These are phyloP conservation scores for Zhuqinia jingwanae DNA, from an alignment of 2,888 invertebrate species.

Conservation along the genomic window DNA sequence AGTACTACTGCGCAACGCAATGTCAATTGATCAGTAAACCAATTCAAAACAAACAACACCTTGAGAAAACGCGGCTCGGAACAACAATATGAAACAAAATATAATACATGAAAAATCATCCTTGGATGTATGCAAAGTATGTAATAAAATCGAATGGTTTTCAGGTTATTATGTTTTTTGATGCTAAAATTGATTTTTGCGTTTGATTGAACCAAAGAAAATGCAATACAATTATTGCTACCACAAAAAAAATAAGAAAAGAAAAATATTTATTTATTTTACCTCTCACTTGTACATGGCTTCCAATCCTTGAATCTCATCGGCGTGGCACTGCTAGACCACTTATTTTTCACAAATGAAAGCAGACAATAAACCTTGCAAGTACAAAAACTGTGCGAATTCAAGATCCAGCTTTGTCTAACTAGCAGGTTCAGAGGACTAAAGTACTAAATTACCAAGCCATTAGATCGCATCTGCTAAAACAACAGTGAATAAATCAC, in stretches of 20 bases:
- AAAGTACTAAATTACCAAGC: conserved; percentile 4
- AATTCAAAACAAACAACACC: too few species aligned
- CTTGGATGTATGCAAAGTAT: too few species aligned
- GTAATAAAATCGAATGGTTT: too few species aligned
- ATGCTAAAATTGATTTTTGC: too few species aligned
- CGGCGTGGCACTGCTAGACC: background rate
- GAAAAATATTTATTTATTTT: conserved; percentile 12
- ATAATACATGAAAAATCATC: too few species aligned
- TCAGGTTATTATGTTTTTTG: too few species aligned
- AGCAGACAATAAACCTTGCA: background rate
- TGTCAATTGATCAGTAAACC: too few species aligned
- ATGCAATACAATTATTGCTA: too few species aligned
- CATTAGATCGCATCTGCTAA: background rate
- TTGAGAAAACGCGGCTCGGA: background rate
- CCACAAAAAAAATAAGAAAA: too few species aligned
- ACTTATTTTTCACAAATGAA: conserved; percentile 1
- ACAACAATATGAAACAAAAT: too few species aligned
- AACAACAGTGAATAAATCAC: background rate
- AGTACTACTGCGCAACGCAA: too few species aligned
- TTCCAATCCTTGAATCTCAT: conserved; percentile 53
- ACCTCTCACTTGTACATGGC: conserved; percentile 29
- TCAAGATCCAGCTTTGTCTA: conserved; percentile 25
- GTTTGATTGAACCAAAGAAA: too few species aligned
- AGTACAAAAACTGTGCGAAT: background rate
- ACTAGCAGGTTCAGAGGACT: conserved; percentile 15